These are phyloP conservation scores for Rhea pennata DNA, from an alignment of 2,113 vertebrate genomes.

Conservation along the genomic window DNA sequence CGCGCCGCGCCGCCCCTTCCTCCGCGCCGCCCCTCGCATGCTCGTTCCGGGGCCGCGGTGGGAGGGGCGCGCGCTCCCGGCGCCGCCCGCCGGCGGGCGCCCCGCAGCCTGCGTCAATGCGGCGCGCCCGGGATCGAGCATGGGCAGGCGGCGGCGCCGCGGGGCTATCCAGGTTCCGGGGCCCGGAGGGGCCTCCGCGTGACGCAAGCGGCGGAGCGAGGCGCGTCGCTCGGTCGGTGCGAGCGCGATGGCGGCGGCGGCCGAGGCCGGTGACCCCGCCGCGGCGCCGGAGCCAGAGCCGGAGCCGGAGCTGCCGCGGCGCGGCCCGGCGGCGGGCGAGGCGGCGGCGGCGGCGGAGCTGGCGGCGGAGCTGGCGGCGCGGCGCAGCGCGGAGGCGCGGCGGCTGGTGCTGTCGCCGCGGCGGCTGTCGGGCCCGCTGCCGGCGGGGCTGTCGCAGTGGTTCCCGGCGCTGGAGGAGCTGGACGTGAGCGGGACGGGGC, in stretches of 20 bases:
- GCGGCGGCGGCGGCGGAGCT: constrained; percentile 71
- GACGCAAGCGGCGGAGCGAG: neutral
- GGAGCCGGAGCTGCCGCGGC: too few relatives aligned
- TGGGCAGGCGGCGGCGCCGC: neutral
- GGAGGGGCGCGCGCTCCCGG: rapidly evolving
- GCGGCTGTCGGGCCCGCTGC: constrained; percentile 79
- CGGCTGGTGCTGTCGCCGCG: constrained; percentile 87
- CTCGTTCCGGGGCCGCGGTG: neutral
- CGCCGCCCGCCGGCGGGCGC: rapidly evolving
- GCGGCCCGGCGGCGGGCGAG: neutral
- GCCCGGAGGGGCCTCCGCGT: neutral
- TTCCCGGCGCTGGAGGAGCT: constrained; percentile 88
- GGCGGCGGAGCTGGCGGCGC: constrained; percentile 68
- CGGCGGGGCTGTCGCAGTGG: constrained; percentile 74
- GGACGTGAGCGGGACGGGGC: constrained; percentile 91
- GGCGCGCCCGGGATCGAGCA: neutral
- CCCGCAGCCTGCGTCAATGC: constrained; percentile 11
- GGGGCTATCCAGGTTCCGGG: constrained; percentile 47
- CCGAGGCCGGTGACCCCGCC: neutral
- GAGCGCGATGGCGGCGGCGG: constrained; percentile 11
- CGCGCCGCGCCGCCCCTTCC: neutral
- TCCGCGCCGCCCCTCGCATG: rapidly evolving
- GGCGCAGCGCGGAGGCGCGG: constrained; percentile 73
- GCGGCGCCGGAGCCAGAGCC: neutral
- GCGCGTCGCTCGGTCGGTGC: neutral